These are phyloP conservation scores for Drosophila aff. DNA, from an alignment of 1,140 invertebrate species.

Conservation along the genomic window DNA sequence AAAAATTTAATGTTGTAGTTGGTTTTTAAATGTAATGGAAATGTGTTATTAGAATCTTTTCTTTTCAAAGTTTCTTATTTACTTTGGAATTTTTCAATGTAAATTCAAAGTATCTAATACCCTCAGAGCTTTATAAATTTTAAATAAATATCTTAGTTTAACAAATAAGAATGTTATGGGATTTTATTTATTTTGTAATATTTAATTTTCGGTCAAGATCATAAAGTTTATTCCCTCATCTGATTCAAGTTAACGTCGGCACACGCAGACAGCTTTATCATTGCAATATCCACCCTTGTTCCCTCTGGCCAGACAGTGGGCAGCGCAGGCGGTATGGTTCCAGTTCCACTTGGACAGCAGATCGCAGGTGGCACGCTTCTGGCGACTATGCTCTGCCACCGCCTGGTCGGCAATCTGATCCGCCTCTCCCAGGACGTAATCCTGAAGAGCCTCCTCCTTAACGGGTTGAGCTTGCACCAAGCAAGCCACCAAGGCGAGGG, in stretches of 20 bases:
- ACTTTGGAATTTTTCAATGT: not conserved
- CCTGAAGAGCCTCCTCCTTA: not conserved
- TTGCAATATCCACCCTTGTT: slow-evolving; percentile 71
- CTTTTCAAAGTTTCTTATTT: not conserved
- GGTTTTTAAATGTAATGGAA: not conserved
- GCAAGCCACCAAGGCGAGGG: slow-evolving; percentile 28
- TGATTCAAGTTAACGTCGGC: slow-evolving; percentile 41
- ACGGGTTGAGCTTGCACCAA: slow-evolving; percentile 45
- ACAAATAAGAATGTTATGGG: not conserved
- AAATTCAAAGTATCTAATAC: not conserved
- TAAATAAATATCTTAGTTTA: not conserved
- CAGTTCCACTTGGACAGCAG: slow-evolving; percentile 61
- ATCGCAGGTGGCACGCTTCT: slow-evolving; percentile 78
- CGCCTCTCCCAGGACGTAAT: not conserved
- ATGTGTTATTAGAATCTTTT: not conserved
- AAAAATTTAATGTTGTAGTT: not conserved
- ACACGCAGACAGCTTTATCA: slow-evolving; percentile 61
- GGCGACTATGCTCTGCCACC: slow-evolving; percentile 41
- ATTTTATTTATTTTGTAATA: not conserved
- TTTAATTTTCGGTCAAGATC: not conserved
- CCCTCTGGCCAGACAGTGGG: slow-evolving; percentile 57
- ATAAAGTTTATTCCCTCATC: not conserved
- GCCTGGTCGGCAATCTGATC: not conserved
- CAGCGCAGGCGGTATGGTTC: slow-evolving; percentile 66
- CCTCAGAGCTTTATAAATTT: not conserved